Percentiles rank a stretch among this genome's conserved stretches.
These are phyloP conservation scores for Delphinapterus leucas DNA, from an alignment of 2,113 vertebrate genomes.

Conservation along the genomic window DNA sequence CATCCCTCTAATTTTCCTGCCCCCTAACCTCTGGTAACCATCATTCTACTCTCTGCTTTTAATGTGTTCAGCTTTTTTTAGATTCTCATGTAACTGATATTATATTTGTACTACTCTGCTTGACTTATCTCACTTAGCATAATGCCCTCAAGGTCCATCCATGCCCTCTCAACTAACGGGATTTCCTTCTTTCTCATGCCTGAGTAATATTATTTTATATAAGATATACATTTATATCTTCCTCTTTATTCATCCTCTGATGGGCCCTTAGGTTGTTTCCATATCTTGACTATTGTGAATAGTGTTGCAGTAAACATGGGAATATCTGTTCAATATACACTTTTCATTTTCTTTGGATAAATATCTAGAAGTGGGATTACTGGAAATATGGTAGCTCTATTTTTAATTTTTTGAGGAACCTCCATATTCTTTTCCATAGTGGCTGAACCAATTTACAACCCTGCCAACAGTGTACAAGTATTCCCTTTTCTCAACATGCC, in stretches of 20 bases:
- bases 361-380: background rate
- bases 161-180: background rate
- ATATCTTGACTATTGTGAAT: background rate
- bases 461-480: background rate
- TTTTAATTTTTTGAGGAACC: background rate
- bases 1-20: background rate
- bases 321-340: background rate
- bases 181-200: background rate
- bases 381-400: background rate
- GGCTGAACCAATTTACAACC: background rate
- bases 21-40: background rate
- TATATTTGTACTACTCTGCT: background rate
- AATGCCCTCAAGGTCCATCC: background rate
- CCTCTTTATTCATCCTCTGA: background rate
- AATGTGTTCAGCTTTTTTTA: background rate
- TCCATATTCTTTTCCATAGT: background rate
- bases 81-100: background rate
- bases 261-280: background rate
- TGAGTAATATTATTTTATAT: background rate
- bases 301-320: too few species aligned
- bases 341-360: background rate
- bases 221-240: background rate
- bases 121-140: background rate
- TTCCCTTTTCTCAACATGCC: background rate
- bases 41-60: background rate